Evolutionary conservation across 2,888 invertebrate genomes (phyloP).

Genomic region (Lordiphosa fenestrarum): DNA sequence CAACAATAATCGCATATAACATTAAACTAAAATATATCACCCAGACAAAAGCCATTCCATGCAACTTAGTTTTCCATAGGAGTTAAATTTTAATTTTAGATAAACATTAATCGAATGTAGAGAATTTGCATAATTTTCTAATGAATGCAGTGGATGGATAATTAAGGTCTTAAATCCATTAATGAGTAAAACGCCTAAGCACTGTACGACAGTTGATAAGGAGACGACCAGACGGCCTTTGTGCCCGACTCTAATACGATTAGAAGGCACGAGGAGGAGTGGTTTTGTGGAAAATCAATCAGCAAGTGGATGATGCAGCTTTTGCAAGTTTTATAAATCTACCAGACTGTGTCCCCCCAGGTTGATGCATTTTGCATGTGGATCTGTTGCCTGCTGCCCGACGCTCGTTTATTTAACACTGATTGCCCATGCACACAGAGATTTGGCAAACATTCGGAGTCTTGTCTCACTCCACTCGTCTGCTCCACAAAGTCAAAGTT

Average conservation of each 20-base stretch:
- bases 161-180: not conserved
- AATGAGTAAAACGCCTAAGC: not conserved
- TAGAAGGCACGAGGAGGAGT: slow-evolving; percentile 12
- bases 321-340: slow-evolving; percentile 54
- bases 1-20: slow-evolving; percentile 2
- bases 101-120: slow-evolving; percentile 23
- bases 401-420: slow-evolving; percentile 67
- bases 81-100: slow-evolving; percentile 43
- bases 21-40: slow-evolving; percentile 6
- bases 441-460: slow-evolving; percentile 46
- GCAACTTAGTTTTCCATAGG: slow-evolving; percentile 12
- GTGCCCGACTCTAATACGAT: slow-evolving; percentile 18
- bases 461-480: slow-evolving; percentile 18
- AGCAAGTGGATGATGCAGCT: slow-evolving; percentile 14
- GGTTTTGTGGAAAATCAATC: slow-evolving; percentile 56
- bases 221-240: slow-evolving; percentile 14
- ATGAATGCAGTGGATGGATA: slow-evolving; percentile 14
- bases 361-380: slow-evolving; percentile 52
- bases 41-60: slow-evolving; percentile 4
- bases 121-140: slow-evolving; percentile 57
- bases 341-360: slow-evolving; percentile 21
- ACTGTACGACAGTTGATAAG: slow-evolving; percentile 9
- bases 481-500: slow-evolving; percentile 8
- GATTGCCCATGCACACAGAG: slow-evolving; percentile 68
- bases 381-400: slow-evolving; percentile 17